Base-by-base conservation (phyloP, 1,140 invertebrate species). In the Drosophila neocordata region DNA sequence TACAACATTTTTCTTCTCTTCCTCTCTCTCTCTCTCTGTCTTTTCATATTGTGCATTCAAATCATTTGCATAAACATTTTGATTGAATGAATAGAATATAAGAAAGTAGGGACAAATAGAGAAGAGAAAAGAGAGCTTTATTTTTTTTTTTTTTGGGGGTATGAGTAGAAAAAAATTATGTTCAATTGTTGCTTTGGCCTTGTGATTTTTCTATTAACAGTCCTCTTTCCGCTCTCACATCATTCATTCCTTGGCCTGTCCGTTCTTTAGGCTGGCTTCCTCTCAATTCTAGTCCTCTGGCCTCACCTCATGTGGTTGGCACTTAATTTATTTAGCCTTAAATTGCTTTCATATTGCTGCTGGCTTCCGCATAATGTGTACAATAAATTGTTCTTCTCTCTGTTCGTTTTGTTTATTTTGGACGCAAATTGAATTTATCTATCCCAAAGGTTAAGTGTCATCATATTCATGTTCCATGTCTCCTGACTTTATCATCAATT, bases 51-150 rank as follows among this genome's bases (percentile, higher is more conserved):
- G 52, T 41, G 64, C 55, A 68, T 69, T 41, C 24, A 52, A 51
- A 69, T 65, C 41, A 73, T 74, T 74, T 73, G 62, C 62, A 73
- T 73, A 73, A 52, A 58, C 37, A 59, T 59, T 44, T 31, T 20
- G 27, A 65, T 73, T 73, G 31, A 38, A 8, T 34, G 31, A 55
- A 22, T 18, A 31, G 18, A 9, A 24, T 22, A 34, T n/a, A 18
- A 24, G 48, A 27, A 18, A 31, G n/a, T 24, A 52, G 24, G 1
- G 3, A 18, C 12, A 8, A n/a, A 18, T 2, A 9, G 41, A 18
- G 15, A 3, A 0, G 15, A 1, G 9, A 3, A 18, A 2, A 18
- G 1, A n/a, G n/a, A n/a, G n/a, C n/a, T n/a, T n/a, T n/a, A n/a
- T n/a, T n/a, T n/a, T n/a, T n/a, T n/a, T n/a, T n/a, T n/a, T n/a